A percentile compares a stretch with the other conserved stretches of the same genome.
Evolutionary conservation across 2,797 vertebrate genomes (phyloP).

Genomic region (Gouania willdenowi): DNA sequence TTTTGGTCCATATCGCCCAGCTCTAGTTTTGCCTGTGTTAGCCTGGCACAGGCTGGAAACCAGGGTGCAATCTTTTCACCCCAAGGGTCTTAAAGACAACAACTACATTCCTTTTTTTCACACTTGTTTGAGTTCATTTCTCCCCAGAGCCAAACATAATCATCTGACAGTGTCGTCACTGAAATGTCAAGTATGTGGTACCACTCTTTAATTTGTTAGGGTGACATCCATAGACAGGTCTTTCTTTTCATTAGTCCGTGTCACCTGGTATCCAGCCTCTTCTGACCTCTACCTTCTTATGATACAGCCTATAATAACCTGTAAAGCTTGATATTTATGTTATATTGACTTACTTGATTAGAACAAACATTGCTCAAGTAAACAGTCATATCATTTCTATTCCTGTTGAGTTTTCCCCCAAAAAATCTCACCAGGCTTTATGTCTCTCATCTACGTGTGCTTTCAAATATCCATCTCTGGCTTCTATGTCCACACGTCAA

Average conservation of each 20-base stretch:
- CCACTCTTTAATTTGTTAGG: constrained; percentile 41
- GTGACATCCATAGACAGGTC: constrained; percentile 56
- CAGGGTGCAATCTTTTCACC: no score
- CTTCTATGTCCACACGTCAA: constrained; percentile 21
- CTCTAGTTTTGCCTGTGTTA: no score
- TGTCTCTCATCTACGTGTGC: no score
- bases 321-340: constrained; percentile 34
- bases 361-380: constrained; percentile 31
- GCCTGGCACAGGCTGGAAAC: no score
- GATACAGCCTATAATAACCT: constrained; percentile 39
- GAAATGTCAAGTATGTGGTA: constrained; percentile 45
- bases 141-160: constrained; percentile 6
- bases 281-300: constrained; percentile 48
- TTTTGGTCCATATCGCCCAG: no score
- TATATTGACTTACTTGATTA: constrained; percentile 44
- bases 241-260: constrained; percentile 11
- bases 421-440: no score
- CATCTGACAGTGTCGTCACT: constrained; percentile 17
- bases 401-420: no score
- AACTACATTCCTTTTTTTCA: no score
- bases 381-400: no score
- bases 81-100: no score
- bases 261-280: constrained; percentile 44
- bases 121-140: no score
- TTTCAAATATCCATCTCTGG: no score